Evolutionary conservation across 2,797 vertebrate genomes (phyloP).

Genomic region (Helostoma temminkii): DNA sequence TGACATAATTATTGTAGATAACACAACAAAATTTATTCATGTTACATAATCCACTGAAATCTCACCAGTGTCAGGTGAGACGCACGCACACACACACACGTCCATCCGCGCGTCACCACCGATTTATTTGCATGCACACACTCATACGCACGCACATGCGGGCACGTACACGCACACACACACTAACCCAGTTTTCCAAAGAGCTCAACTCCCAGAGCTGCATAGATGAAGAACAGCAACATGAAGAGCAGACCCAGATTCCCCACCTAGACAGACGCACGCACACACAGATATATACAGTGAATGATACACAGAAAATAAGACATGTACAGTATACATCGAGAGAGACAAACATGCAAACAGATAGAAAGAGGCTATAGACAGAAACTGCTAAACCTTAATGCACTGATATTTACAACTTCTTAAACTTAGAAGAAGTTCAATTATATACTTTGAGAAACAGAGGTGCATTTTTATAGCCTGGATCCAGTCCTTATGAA

Average conservation of each 20-base stretch:
- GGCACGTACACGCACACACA: conserved; percentile 56
- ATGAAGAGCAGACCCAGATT: conserved; percentile 99
- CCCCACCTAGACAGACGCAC: conserved; percentile 90
- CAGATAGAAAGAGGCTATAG: conserved; percentile 62
- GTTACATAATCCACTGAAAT: conserved; percentile 65
- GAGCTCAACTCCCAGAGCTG: conserved; percentile 97
- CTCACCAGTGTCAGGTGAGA: conserved; percentile 61
- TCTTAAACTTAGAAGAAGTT: conserved; percentile 25
- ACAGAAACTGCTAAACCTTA: conserved; percentile 50
- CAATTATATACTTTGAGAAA: conserved; percentile 24
- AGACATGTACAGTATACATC: conserved; percentile 68
- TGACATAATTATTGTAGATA: conserved; percentile 69
- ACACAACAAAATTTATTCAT: conserved; percentile 66
- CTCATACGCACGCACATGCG: conserved; percentile 55
- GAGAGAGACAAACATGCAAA: conserved; percentile 62
- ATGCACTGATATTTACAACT: conserved; percentile 30
- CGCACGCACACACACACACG: conserved; percentile 20
- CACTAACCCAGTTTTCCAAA: conserved; percentile 96
- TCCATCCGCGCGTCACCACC: conserved; percentile 27
- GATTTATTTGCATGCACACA: conserved; percentile 47
- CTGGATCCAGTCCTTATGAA: conserved; percentile 48
- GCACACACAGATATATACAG: conserved; percentile 73
- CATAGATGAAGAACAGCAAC: conserved; percentile 99
- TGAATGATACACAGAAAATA: conserved; percentile 71
- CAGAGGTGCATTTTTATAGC: conserved; percentile 5